phyloP scores from a whole-genome alignment of 2,113 vertebrate genomes.

The Eulemur rufifrons region DNA sequence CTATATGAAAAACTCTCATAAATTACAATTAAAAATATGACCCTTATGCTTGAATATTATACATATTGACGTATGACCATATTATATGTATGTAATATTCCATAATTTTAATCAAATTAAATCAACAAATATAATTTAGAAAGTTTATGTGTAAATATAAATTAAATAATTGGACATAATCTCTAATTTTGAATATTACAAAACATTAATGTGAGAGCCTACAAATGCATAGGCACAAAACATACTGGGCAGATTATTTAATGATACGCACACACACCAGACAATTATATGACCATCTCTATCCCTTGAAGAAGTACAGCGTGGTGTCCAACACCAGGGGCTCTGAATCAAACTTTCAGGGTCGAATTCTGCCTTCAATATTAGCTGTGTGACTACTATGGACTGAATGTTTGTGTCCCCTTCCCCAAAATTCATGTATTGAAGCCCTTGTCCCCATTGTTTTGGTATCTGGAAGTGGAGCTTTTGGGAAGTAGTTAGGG shows the following conservation, averaged over 20 bases:
- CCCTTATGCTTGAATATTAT: not conserved
- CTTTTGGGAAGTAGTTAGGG: not conserved
- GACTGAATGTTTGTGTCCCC: not conserved
- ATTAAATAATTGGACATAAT: not conserved
- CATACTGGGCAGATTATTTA: not conserved
- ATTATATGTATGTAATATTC: not conserved
- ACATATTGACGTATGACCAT: not conserved
- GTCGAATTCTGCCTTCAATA: not conserved
- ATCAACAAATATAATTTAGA: not conserved
- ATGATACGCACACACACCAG: not conserved
- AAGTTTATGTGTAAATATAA: not conserved
- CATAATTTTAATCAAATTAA: constrained; percentile 3
- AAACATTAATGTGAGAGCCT: not conserved
- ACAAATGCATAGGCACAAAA: not conserved
- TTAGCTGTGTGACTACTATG: not conserved
- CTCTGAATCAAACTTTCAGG: not conserved
- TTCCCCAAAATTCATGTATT: not conserved
- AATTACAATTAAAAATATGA: not conserved
- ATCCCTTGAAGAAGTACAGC: not conserved
- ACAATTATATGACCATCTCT: not conserved
- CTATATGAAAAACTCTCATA: not conserved
- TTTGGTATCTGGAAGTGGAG: not conserved
- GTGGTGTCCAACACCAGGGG: not conserved
- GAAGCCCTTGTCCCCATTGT: not conserved
- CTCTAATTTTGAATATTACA: not conserved